These are phyloP conservation scores for Martes flavigula DNA, from an alignment of 2,797 vertebrate species.

Conservation along the genomic window DNA sequence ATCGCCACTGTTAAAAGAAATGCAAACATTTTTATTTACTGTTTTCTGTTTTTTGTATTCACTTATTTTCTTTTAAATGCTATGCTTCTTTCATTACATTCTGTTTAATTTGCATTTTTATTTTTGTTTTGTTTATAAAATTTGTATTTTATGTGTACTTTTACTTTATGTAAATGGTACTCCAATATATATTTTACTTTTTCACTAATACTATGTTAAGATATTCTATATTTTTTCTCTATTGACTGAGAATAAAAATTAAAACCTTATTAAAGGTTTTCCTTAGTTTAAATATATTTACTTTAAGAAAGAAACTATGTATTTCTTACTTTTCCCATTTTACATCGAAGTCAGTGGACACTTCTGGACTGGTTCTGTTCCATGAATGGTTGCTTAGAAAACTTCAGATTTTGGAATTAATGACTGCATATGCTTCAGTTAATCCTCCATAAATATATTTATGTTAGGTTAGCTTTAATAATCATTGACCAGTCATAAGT, in stretches of 20 bases:
- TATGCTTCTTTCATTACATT: background rate
- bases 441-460: background rate
- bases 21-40: background rate
- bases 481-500: background rate
- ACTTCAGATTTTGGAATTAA: background rate
- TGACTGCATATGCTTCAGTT: background rate
- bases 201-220: background rate
- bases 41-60: background rate
- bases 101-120: background rate
- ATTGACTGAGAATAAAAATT: background rate
- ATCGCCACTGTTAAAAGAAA: background rate
- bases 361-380: background rate
- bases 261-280: background rate
- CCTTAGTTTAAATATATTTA: background rate
- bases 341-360: background rate
- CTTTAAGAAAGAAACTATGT: background rate
- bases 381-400: background rate
- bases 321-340: background rate
- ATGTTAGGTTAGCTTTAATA: background rate
- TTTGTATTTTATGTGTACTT: background rate
- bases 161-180: background rate
- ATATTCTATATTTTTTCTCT: background rate
- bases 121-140: background rate
- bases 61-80: background rate
- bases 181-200: background rate